These are phyloP conservation scores for Pristionchus mayeri DNA, from an alignment of 2,888 invertebrate genomes.

Conservation along the genomic window DNA sequence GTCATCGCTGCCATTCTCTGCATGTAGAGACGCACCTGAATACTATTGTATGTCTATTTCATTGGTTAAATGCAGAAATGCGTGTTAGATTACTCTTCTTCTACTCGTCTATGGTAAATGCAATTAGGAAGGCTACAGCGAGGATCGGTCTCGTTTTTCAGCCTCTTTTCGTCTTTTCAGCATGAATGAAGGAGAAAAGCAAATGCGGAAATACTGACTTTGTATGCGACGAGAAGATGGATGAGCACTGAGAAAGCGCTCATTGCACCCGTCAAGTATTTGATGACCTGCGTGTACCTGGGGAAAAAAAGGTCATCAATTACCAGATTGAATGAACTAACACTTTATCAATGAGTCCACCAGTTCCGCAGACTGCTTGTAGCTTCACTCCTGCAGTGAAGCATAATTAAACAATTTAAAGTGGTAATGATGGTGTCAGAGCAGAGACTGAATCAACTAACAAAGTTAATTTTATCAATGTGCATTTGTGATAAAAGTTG, in stretches of 20 bases:
- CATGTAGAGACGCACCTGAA: slow-evolving; percentile 25
- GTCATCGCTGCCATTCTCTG: slow-evolving; percentile 19
- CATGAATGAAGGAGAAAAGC: neutral
- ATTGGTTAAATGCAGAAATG: too few species aligned
- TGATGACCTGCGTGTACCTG: slow-evolving; percentile 46
- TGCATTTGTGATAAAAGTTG: too few species aligned
- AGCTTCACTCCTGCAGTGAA: slow-evolving; percentile 26
- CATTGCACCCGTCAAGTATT: slow-evolving; percentile 6
- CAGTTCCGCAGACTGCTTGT: slow-evolving; percentile 35
- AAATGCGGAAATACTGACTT: neutral
- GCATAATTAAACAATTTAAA: too few species aligned
- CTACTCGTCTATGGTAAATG: too few species aligned
- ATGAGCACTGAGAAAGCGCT: slow-evolving; percentile 39
- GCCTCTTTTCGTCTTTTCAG: too few species aligned
- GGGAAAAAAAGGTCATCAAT: neutral
- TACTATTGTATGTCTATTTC: neutral
- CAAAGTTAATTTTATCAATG: too few species aligned
- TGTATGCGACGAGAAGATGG: slow-evolving; percentile 39
- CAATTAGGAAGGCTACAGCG: too few species aligned
- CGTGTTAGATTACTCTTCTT: too few species aligned
- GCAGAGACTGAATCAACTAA: too few species aligned
- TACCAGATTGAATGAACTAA: neutral
- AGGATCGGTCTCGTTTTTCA: too few species aligned
- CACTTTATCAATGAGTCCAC: slow-evolving; percentile 45
- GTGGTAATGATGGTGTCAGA: too few species aligned